A percentile compares a stretch with the other conserved stretches of the same genome.
Evolutionary conservation across 2,113 vertebrate species (phyloP).

Genomic region (Lepisosteus oculatus): DNA sequence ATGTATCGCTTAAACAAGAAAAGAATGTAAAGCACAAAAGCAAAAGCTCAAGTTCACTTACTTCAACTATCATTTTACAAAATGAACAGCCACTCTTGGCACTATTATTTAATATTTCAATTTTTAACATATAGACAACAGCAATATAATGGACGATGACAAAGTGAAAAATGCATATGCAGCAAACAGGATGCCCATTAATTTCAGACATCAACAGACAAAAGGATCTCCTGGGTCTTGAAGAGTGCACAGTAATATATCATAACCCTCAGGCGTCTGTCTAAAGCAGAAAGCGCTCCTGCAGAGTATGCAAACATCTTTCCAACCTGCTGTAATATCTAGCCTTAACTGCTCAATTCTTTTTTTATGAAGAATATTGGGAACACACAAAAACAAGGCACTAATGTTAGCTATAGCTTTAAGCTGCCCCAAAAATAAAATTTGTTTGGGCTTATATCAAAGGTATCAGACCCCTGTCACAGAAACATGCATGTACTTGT

Average conservation of each 20-base stretch:
- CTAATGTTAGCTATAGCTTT: too few species aligned
- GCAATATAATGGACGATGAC: slow-evolving; percentile 47
- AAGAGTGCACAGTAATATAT: slow-evolving; percentile 31
- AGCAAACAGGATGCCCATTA: slow-evolving; percentile 54
- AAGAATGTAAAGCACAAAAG: too few species aligned
- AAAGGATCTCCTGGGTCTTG: slow-evolving; percentile 20
- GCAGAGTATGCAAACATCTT: slow-evolving; percentile 12
- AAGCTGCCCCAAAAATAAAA: too few species aligned
- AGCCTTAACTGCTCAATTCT: background rate
- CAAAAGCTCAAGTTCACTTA: slow-evolving; percentile 17
- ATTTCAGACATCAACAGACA: slow-evolving; percentile 48
- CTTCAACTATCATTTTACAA: slow-evolving; percentile 25
- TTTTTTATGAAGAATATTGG: too few species aligned
- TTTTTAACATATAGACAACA: slow-evolving; percentile 27
- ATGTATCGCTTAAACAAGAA: too few species aligned
- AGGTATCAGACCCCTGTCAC: too few species aligned
- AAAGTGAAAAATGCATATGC: slow-evolving; percentile 48
- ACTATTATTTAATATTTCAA: slow-evolving; percentile 17
- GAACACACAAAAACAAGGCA: too few species aligned
- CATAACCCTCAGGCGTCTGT: slow-evolving; percentile 26
- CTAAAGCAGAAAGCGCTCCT: slow-evolving; percentile 23
- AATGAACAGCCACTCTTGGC: slow-evolving; percentile 22
- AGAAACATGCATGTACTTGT: too few species aligned
- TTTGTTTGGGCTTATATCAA: too few species aligned
- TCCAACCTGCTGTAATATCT: background rate